Percentiles rank a stretch among this genome's conserved stretches.
These are phyloP conservation scores for Phoenicopterus ruber DNA, from an alignment of 2,113 vertebrate species.

Conservation along the genomic window DNA sequence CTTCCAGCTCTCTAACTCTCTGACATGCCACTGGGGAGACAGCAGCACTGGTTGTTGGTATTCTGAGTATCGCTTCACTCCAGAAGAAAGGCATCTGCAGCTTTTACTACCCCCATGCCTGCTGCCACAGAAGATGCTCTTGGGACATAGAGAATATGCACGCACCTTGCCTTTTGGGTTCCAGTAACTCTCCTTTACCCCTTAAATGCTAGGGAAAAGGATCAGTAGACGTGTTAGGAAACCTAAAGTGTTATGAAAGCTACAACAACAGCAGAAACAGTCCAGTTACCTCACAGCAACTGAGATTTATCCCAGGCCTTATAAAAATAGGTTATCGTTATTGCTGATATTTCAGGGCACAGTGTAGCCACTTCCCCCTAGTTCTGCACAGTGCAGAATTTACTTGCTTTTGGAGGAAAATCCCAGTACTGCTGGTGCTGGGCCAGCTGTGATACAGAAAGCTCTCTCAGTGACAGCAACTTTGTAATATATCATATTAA, in stretches of 20 bases:
- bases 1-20: neutral
- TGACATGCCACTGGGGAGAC: neutral
- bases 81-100: neutral
- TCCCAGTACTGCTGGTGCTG: accelerated
- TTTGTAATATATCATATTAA: neutral
- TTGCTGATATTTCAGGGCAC: neutral
- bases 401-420: neutral
- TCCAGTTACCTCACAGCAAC: neutral
- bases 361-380: neutral
- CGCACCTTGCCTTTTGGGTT: neutral
- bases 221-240: neutral
- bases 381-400: neutral
- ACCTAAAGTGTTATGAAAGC: neutral
- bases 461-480: neutral
- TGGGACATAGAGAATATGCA: neutral
- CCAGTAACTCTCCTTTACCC: neutral
- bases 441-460: neutral
- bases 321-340: neutral
- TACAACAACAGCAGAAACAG: neutral
- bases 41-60: neutral
- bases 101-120: neutral
- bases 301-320: neutral
- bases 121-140: neutral
- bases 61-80: neutral
- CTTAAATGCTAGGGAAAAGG: neutral